Evolutionary conservation across 2,797 vertebrate genomes (phyloP).

Genomic region (Sciurus vulgaris): DNA sequence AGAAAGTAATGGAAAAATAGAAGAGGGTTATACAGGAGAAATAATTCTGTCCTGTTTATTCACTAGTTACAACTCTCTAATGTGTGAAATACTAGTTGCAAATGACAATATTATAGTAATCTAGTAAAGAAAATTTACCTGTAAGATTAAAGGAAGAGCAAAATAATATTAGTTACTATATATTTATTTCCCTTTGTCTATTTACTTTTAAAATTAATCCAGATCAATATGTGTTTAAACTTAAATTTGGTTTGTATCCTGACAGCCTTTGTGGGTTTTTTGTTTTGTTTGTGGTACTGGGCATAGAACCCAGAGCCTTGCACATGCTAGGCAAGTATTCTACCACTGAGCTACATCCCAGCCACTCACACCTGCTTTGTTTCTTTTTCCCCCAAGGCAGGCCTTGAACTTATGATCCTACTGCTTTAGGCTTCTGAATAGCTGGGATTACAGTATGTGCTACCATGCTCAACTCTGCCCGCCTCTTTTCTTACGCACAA

Average conservation of each 20-base stretch:
- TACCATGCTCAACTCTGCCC: no score
- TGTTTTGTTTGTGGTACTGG: no score
- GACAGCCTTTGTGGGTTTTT: neutral
- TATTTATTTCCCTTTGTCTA: slow-evolving; percentile 30
- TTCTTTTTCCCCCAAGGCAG: no score
- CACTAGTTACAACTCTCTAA: neutral
- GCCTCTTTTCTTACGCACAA: neutral
- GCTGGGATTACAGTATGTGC: no score
- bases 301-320: no score
- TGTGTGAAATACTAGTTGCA: neutral
- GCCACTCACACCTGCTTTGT: no score
- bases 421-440: no score
- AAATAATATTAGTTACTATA: neutral
- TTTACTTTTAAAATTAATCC: neutral
- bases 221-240: slow-evolving; percentile 6
- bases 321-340: no score
- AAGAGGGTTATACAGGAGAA: slow-evolving; percentile 45
- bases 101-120: slow-evolving; percentile 15
- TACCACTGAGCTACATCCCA: no score
- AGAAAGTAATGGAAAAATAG: neutral
- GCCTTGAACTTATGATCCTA: no score
- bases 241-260: slow-evolving; percentile 10
- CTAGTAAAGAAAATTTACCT: slow-evolving; percentile 56
- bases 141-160: slow-evolving; percentile 24
- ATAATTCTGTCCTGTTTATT: neutral